Conservation (phyloP, 2,113 vertebrate species). For the Thryonomys swinderianus region DNA sequence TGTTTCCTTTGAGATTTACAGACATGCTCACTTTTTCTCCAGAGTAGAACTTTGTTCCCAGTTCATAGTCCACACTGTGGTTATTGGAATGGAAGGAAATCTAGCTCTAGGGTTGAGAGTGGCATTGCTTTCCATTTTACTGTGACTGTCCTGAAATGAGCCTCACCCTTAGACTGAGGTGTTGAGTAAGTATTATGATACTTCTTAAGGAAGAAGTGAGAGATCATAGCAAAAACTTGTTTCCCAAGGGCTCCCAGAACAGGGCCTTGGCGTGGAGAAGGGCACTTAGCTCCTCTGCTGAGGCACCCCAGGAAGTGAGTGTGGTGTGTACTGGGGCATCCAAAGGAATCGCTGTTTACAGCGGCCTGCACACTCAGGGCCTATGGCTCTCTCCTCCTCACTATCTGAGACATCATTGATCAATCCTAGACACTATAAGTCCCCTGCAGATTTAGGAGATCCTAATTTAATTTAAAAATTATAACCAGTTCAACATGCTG, state of each 20-base stretch:
- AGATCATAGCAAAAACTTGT: background rate
- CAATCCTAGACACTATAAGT: background rate
- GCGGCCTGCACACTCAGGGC: background rate
- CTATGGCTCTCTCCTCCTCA: background rate
- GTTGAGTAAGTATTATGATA: constrained; percentile 12
- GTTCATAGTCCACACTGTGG: constrained; percentile 11
- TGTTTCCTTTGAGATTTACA: constrained; percentile 23
- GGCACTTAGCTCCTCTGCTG: background rate
- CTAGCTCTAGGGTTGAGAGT: background rate
- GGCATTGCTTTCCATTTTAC: constrained; percentile 23
- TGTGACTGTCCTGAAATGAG: background rate
- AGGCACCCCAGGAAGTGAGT: background rate
- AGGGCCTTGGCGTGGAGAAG: background rate
- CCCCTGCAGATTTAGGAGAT: constrained; percentile 47
- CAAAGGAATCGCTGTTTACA: background rate
- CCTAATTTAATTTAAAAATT: constrained; percentile 50
- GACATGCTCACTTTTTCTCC: constrained; percentile 16
- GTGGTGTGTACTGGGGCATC: background rate
- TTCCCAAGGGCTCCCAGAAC: background rate
- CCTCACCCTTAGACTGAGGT: background rate
- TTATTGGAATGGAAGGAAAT: constrained; percentile 53
- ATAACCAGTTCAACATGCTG: constrained; percentile 59
- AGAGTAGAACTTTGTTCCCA: constrained; percentile 54
- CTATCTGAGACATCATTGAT: constrained; percentile 23
- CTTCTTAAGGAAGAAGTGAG: constrained; percentile 5